Conservation (phyloP, 2,888 invertebrate species). For the Parascotia fuliginaria region DNA sequence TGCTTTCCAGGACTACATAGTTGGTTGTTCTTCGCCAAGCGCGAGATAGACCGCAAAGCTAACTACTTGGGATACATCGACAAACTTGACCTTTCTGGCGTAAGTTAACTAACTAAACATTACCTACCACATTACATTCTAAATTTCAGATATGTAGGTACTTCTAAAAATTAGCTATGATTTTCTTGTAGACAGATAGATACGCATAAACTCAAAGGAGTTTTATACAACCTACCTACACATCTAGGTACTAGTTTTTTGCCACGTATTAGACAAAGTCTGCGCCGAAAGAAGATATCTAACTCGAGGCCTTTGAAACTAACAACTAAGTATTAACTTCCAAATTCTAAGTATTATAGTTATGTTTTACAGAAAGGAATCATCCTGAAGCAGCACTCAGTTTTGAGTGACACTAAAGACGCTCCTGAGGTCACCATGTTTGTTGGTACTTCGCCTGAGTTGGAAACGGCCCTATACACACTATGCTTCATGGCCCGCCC, state of each 20-base stretch:
- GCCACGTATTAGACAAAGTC: too few species aligned
- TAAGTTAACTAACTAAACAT: constrained; percentile 71
- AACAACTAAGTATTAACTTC: neutral
- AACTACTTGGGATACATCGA: constrained; percentile 93
- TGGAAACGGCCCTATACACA: constrained; percentile 95
- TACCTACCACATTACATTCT: too few species aligned
- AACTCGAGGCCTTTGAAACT: too few species aligned
- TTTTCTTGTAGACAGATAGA: too few species aligned
- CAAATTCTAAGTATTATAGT: neutral
- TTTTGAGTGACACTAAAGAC: constrained; percentile 88
- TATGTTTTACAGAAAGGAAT: constrained; percentile 89
- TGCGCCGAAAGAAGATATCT: too few species aligned
- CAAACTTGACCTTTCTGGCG: constrained; percentile 90
- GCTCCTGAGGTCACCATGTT: constrained; percentile 93
- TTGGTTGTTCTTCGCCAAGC: constrained; percentile 94
- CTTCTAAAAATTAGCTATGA: too few species aligned
- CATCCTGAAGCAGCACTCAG: constrained; percentile 90
- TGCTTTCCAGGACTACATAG: constrained; percentile 91
- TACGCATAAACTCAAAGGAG: too few species aligned
- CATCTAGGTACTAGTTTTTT: too few species aligned
- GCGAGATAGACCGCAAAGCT: constrained; percentile 89
- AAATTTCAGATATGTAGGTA: neutral
- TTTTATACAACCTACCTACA: too few species aligned
- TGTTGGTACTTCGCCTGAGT: constrained; percentile 95
- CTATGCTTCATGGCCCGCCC: constrained; percentile 94